phyloP scores from a whole-genome alignment of 2,113 vertebrate species.

The Orthonyx spaldingii region DNA sequence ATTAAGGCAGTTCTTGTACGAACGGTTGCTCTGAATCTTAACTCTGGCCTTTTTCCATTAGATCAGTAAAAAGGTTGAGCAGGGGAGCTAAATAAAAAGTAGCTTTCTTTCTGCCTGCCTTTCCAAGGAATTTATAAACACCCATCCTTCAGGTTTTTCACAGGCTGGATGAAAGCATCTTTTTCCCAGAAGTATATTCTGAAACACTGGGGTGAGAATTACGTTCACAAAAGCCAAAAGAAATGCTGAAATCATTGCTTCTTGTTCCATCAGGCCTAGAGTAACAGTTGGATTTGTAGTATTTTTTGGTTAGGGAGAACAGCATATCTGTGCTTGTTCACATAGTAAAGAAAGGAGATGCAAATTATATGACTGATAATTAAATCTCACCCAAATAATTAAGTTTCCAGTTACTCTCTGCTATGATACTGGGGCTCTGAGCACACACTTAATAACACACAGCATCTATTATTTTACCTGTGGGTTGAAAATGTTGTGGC shows the following conservation, averaged over 20 bases:
- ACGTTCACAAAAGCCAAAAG: background rate
- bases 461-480: background rate
- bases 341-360: background rate
- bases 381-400: background rate
- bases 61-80: background rate
- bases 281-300: background rate
- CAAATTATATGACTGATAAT: background rate
- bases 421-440: background rate
- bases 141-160: background rate
- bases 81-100: background rate
- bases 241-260: background rate
- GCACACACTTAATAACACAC: background rate
- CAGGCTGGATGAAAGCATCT: background rate
- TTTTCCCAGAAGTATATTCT: background rate
- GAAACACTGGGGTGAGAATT: background rate
- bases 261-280: background rate
- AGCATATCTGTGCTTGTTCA: background rate
- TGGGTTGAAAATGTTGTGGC: background rate
- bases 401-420: background rate
- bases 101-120: background rate
- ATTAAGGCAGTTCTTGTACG: background rate
- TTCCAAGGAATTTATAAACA: background rate
- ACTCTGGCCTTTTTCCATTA: background rate
- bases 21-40: background rate
- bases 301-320: background rate